Base-by-base conservation (phyloP, 2,797 vertebrate species). In the Gorsachius magnificus region DNA sequence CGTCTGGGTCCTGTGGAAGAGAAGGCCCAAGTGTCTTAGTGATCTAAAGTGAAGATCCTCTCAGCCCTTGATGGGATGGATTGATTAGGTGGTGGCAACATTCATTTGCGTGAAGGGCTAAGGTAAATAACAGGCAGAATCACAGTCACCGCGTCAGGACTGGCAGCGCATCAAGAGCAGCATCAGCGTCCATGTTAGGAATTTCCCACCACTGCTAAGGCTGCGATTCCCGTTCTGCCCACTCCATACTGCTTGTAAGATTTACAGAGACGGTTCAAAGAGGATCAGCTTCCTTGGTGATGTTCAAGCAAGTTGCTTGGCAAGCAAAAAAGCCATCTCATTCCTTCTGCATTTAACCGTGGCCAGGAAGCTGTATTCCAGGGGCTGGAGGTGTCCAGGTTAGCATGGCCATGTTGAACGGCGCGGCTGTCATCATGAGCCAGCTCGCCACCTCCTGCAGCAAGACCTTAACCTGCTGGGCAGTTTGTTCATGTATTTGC, bases 141-240 rank as follows among this genome's bases (percentile, higher is more conserved):
- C 21, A 9, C 13, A 5, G 5, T 45, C 24, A 0, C 56, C 8
- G 66, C 16, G 3, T 26, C 2, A 11, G 72, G 21, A 50, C 10
- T 36, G 50, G 92, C 63, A 70, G 43, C 57, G 29, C 60, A 50
- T 15, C 25, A 3, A 19, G 43, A 76, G 51, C 86, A 65, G 3
- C 38, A 22, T 16, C 51, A 51, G 57, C n/a, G 13, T 2, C 43
- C 21, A 2, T 31, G 1, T 5, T 4, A 16, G 53, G 64, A 58
- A 18, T 25, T 43, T 22, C 18, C 36, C 65, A 8, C 18, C n/a
- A 0, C 35, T 83, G 60, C 70, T 26, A 17, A 43, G 17, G 53
- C 71, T 21, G 66, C 45, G 16, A 45, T 31, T 24, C 56, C 35
- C 35, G 3, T 16, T 5, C 63, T 50, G 45, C 64, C 65, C 57